phyloP scores from a whole-genome alignment of 2,113 vertebrate genomes.

The Turdus rufiventris region DNA sequence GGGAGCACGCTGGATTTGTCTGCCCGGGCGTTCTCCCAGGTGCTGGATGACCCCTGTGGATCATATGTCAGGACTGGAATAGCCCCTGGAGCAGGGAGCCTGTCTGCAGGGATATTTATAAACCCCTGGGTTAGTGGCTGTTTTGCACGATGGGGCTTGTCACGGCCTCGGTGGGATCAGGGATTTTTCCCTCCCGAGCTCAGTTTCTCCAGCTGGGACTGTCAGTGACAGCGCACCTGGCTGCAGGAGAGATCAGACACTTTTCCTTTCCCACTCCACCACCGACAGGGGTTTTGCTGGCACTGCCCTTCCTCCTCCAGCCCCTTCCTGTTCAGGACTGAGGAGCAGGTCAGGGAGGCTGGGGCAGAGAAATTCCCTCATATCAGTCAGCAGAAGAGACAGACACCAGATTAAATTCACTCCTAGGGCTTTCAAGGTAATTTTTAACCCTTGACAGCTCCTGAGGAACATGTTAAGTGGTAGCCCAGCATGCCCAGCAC shows the following conservation, averaged over 20 bases:
- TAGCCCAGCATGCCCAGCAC: not conserved
- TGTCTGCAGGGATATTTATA: not conserved
- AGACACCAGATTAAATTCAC: not conserved
- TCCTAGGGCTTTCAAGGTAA: not conserved
- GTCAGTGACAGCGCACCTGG: not conserved
- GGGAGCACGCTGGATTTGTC: not conserved
- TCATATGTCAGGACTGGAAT: conserved; percentile 71
- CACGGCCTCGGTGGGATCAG: not conserved
- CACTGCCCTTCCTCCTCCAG: not conserved
- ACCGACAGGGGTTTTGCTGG: not conserved
- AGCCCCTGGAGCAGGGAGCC: conserved; percentile 21
- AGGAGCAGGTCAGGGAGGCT: accelerated
- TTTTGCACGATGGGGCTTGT: accelerated
- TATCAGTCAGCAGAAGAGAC: not conserved
- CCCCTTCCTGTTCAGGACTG: not conserved
- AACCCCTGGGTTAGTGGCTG: not conserved
- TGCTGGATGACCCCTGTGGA: conserved; percentile 42
- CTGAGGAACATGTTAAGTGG: accelerated
- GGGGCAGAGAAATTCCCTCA: not conserved
- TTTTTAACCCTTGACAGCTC: not conserved
- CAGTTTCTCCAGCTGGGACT: not conserved
- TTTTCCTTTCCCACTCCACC: not conserved
- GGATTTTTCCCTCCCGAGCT: accelerated
- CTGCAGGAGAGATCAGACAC: not conserved
- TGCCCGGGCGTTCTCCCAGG: conserved; percentile 50